A percentile compares a stretch with the other conserved stretches of the same genome.
Conservation (phyloP, 1,140 invertebrate genomes). For the Colletes latitarsis region DNA sequence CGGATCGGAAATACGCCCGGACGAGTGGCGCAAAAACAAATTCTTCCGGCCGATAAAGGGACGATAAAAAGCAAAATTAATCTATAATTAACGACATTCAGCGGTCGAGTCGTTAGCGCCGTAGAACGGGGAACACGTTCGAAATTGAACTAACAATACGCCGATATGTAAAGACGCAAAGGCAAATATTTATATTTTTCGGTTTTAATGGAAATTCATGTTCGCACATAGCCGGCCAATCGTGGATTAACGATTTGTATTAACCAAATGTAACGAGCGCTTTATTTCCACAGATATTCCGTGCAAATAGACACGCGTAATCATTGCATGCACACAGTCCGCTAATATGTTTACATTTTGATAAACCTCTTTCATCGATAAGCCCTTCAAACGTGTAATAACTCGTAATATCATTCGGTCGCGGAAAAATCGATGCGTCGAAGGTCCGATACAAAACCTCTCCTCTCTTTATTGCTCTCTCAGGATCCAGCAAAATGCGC, state of each 20-base stretch:
- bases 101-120: background rate
- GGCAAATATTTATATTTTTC: slow-evolving; percentile 61
- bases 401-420: slow-evolving; percentile 28
- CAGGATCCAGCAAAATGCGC: slow-evolving; percentile 23
- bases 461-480: slow-evolving; percentile 39
- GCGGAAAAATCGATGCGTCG: slow-evolving; percentile 28
- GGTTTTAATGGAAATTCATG: slow-evolving; percentile 62
- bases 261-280: slow-evolving; percentile 54
- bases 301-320: slow-evolving; percentile 50
- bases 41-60: slow-evolving; percentile 31
- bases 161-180: slow-evolving; percentile 26
- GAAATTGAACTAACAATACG: slow-evolving; percentile 30
- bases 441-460: background rate
- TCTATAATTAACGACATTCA: slow-evolving; percentile 20
- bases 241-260: slow-evolving; percentile 55
- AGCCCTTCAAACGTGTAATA: slow-evolving; percentile 44
- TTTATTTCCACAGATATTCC: slow-evolving; percentile 45
- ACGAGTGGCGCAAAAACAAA: slow-evolving; percentile 13
- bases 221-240: slow-evolving; percentile 16
- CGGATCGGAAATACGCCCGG: background rate
- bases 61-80: slow-evolving; percentile 40
- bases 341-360: slow-evolving; percentile 52
- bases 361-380: slow-evolving; percentile 50
- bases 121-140: background rate
- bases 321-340: slow-evolving; percentile 37